phyloP scores from a whole-genome alignment of 2,888 invertebrate species.

The Linyphia triangularis region DNA sequence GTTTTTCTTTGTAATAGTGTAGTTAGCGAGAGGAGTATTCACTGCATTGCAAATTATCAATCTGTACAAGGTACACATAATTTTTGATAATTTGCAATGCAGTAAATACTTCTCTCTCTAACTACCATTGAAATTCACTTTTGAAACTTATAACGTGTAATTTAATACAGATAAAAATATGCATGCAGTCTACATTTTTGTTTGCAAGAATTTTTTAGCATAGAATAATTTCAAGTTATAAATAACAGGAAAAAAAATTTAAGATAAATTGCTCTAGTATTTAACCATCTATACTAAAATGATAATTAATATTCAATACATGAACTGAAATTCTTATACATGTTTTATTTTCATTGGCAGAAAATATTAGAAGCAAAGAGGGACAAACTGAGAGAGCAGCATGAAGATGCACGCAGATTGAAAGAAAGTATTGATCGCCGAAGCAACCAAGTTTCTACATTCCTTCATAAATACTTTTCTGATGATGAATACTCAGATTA shows the following conservation, averaged over 20 bases:
- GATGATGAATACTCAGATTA: slow-evolving; percentile 89
- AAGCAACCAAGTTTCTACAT: slow-evolving; percentile 85
- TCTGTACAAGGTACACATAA: too few relatives aligned
- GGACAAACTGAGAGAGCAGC: slow-evolving; percentile 87
- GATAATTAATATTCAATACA: background rate
- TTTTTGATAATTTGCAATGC: too few relatives aligned
- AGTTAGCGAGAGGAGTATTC: too few relatives aligned
- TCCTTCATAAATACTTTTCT: slow-evolving; percentile 86
- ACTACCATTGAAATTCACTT: too few relatives aligned
- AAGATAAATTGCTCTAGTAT: background rate
- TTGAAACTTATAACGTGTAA: too few relatives aligned
- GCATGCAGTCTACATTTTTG: too few relatives aligned
- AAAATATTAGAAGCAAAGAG: slow-evolving; percentile 86
- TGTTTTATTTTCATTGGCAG: slow-evolving; percentile 76
- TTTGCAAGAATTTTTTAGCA: too few relatives aligned
- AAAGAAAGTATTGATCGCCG: slow-evolving; percentile 90
- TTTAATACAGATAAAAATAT: too few relatives aligned
- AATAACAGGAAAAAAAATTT: background rate
- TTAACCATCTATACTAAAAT: background rate
- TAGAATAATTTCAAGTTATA: too few relatives aligned
- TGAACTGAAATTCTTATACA: background rate
- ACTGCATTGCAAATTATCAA: too few relatives aligned
- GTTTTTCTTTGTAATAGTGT: too few relatives aligned
- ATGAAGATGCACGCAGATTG: slow-evolving; percentile 89
- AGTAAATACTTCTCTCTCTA: too few relatives aligned